Evolutionary conservation across 2,113 vertebrate genomes (phyloP).

Genomic region (Tragulus kanchil): DNA sequence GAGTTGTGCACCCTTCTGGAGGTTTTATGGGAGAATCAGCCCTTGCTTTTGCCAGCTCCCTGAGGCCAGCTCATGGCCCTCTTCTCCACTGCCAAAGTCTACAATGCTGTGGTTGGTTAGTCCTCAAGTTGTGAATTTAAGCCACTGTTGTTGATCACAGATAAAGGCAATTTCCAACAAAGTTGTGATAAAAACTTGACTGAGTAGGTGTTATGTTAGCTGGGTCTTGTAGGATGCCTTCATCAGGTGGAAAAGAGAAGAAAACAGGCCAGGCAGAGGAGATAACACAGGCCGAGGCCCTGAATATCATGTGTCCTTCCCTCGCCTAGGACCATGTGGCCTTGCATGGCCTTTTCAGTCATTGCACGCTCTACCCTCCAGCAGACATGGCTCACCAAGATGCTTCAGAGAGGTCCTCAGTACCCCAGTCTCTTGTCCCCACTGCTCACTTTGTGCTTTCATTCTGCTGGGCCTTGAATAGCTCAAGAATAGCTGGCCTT

Average conservation of each 20-base stretch:
- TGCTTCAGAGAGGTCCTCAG: neutral
- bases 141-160: neutral
- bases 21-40: neutral
- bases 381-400: neutral
- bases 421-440: neutral
- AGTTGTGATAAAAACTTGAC: neutral
- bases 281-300: neutral
- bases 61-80: too few species aligned
- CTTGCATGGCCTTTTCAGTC: neutral
- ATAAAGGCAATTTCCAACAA: neutral
- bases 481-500: neutral
- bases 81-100: neutral
- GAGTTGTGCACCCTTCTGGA: neutral
- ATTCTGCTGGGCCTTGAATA: neutral
- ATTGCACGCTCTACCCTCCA: neutral
- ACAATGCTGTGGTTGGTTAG: neutral
- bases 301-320: neutral
- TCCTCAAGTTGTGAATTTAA: neutral
- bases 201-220: neutral
- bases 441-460: neutral
- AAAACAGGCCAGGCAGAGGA: neutral
- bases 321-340: neutral
- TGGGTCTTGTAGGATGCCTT: conserved; percentile 24
- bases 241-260: neutral
- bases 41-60: neutral